Conservation (phyloP, 2,797 vertebrate genomes). For the Sciurus vulgaris region DNA sequence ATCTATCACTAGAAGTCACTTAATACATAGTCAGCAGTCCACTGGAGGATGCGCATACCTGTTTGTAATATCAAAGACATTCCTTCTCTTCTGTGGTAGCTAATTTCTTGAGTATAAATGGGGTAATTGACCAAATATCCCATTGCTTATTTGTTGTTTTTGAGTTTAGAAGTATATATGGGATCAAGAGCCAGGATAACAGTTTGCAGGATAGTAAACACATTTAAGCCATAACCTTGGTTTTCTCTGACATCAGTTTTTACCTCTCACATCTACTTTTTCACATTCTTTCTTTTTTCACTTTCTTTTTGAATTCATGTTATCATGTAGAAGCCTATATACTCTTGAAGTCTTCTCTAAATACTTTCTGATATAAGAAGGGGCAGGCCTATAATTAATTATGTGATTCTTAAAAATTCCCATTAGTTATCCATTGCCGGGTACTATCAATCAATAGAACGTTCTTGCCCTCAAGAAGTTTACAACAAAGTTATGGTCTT, state of each 20-base stretch:
- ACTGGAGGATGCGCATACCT: neutral
- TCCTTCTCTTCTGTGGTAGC: neutral
- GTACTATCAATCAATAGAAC: constrained; percentile 34
- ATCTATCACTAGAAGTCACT: neutral
- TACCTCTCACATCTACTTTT: neutral
- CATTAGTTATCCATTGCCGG: neutral
- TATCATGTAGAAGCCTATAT: neutral
- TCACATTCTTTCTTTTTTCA: neutral
- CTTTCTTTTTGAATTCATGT: neutral
- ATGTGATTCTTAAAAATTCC: neutral
- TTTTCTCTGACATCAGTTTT: constrained; percentile 1
- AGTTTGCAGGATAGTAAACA: neutral
- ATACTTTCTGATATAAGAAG: constrained; percentile 51
- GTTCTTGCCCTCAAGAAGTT: constrained; percentile 52
- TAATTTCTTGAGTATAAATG: neutral
- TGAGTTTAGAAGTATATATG: constrained; percentile 9
- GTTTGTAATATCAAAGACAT: neutral
- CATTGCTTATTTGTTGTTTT: neutral
- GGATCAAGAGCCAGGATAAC: neutral
- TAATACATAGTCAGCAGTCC: neutral
- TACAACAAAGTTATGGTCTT: constrained; percentile 2
- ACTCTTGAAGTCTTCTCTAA: neutral
- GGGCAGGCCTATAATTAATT: neutral
- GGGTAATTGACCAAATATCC: neutral
- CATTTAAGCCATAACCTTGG: neutral